Evolutionary conservation across 2,797 vertebrate species (phyloP).

Genomic region (Danio jaintianensis): DNA sequence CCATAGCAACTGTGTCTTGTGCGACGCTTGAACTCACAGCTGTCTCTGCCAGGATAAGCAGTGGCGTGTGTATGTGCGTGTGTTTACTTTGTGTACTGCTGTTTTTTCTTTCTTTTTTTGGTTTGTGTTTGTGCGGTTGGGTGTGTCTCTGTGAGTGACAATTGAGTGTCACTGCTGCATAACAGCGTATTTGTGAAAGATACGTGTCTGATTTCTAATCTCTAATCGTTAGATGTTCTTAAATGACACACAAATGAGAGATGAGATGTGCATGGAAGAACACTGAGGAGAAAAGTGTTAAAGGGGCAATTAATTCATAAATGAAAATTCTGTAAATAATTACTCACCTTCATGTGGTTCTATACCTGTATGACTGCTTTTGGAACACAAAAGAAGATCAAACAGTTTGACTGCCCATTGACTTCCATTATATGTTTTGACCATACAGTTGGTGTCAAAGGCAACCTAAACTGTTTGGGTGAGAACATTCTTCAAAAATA

Average conservation of each 20-base stretch:
- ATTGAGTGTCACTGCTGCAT: background rate
- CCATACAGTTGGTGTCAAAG: no score
- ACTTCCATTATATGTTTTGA: background rate
- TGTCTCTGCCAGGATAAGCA: slow-evolving; percentile 70
- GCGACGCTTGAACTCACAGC: slow-evolving; percentile 72
- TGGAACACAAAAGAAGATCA: background rate
- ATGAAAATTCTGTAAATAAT: background rate
- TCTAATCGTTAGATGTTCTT: background rate
- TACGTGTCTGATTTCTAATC: background rate
- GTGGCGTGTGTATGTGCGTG: slow-evolving; percentile 14
- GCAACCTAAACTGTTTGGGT: background rate
- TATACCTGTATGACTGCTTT: background rate
- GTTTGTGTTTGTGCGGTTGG: background rate
- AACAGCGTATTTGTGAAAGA: background rate
- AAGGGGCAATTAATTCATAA: background rate
- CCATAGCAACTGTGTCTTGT: slow-evolving; percentile 81
- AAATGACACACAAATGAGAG: background rate
- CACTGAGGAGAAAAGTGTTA: background rate
- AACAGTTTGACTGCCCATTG: background rate
- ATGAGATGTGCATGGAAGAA: background rate
- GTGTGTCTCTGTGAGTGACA: slow-evolving; percentile 13
- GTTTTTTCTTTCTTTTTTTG: background rate
- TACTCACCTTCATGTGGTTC: background rate
- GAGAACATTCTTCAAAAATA: background rate
- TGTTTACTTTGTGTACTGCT: slow-evolving; percentile 22